Percentiles rank a stretch among this genome's conserved stretches.
These are phyloP conservation scores for Taenioides sp. DNA, from an alignment of 2,797 vertebrate species.

Conservation along the genomic window DNA sequence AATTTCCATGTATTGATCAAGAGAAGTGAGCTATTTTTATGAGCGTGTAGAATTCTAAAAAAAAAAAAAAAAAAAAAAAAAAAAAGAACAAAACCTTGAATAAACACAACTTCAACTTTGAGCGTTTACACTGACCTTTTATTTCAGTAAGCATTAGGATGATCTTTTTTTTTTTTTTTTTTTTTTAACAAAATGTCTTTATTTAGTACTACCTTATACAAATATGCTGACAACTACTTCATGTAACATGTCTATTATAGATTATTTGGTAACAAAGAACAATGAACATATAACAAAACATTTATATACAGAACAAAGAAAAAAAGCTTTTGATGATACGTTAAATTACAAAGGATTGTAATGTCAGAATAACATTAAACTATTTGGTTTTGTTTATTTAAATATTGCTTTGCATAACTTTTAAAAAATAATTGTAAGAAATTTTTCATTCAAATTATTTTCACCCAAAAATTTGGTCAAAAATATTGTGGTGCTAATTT, in stretches of 20 bases:
- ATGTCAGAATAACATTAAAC: slow-evolving; percentile 11
- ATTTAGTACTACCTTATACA: slow-evolving; percentile 68
- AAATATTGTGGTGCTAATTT: slow-evolving; percentile 32
- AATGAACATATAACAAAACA: slow-evolving; percentile 56
- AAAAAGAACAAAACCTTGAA: no score
- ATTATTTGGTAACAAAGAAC: slow-evolving; percentile 74
- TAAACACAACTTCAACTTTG: background rate
- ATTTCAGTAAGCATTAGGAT: slow-evolving; percentile 64
- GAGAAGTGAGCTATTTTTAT: background rate
- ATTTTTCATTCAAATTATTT: background rate
- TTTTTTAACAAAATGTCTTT: slow-evolving; percentile 55
- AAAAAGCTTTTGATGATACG: slow-evolving; percentile 24
- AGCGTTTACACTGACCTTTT: slow-evolving; percentile 53
- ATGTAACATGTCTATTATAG: slow-evolving; percentile 69
- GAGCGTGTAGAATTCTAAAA: background rate
- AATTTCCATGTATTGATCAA: background rate
- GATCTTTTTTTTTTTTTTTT: slow-evolving; percentile 55
- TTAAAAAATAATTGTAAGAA: background rate
- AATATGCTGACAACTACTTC: slow-evolving; percentile 77
- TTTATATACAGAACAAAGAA: slow-evolving; percentile 73
- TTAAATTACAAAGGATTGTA: slow-evolving; percentile 28
- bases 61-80: no score
- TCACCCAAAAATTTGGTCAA: slow-evolving; percentile 46
- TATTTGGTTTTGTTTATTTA: slow-evolving; percentile 23
- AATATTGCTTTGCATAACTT: slow-evolving; percentile 14